Evolutionary conservation across 2,888 invertebrate species (phyloP), one percentile per base, ranked within the genome.

Genomic region (Gari tellinella): DNA sequence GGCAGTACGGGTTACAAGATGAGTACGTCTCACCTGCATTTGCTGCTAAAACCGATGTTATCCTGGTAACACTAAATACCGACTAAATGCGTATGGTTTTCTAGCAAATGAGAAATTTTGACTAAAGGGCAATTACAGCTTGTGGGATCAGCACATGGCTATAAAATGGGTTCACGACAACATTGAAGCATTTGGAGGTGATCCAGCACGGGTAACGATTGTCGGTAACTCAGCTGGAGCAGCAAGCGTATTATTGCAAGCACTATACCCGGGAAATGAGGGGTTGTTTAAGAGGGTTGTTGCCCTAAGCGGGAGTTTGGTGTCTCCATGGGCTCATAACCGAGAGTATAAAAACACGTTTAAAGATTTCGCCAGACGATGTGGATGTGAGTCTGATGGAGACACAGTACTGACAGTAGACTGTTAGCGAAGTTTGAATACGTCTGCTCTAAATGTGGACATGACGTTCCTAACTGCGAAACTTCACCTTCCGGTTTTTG

Each of bases 141-240:
- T 93, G 10, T 31, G 31, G 31, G 31, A 31, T 31, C 31, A 31
- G 10, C 31, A 31, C 31, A 31, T 31, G 31, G 31, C 31, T 10
- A 31, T 31, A 31, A 4, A 31, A 10, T 31, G 31, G 31, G 31
- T 31, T 7, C 31, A 3, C 89, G 94, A 95, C 84, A 95, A 97
- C 90, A 95, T 96, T 62, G 93, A 93, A 48, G 93, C 94, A 43
- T 97, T 97, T 89, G 96, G 96, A 19, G 97, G 97, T 4, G 95
- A 97, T 91, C 94, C 95, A 0, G 93, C 94, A 48, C 93, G 94
- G 25, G 94, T 97, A 14, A 96, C 96, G 0, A 90, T 97, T 0
- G 93, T 96, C 82, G 97, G 97, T 0, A 95, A 96, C 91, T 95
- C 95, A 15, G 95, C 95, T 48, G 93, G 93, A 1, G 66, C 65